Evolutionary conservation across 1,140 invertebrate species (phyloP).

Genomic region (Anastatus disparis): DNA sequence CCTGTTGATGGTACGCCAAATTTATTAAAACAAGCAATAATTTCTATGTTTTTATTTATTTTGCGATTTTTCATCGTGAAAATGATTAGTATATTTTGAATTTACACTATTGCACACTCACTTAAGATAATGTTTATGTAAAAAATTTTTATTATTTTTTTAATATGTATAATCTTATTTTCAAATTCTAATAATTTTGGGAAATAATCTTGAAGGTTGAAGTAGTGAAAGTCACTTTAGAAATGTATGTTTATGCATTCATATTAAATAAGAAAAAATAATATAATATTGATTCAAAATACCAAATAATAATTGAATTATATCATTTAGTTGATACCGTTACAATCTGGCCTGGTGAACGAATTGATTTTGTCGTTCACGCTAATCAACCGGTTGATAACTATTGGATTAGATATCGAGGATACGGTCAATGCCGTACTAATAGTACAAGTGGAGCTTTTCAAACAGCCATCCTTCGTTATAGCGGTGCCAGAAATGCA

Average conservation of each 20-base stretch:
- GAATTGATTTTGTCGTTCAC: constrained; percentile 67
- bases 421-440: constrained; percentile 84
- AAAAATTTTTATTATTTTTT: too few relatives aligned
- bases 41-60: constrained; percentile 6
- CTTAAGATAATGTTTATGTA: too few relatives aligned
- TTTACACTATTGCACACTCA: too few relatives aligned
- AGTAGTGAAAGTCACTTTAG: too few relatives aligned
- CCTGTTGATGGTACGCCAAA: constrained; percentile 74
- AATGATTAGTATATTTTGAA: not conserved
- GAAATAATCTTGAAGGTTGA: too few relatives aligned
- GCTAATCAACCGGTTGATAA: constrained; percentile 56
- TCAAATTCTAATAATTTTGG: too few relatives aligned
- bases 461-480: constrained; percentile 66
- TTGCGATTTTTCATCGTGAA: constrained; percentile 39
- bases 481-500: constrained; percentile 53
- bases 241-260: too few relatives aligned
- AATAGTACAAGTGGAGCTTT: constrained; percentile 69
- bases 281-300: too few relatives aligned
- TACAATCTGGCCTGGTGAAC: constrained; percentile 61
- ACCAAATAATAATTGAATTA: too few relatives aligned
- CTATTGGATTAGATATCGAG: constrained; percentile 68
- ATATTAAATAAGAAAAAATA: too few relatives aligned
- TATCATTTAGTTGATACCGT: constrained; percentile 45
- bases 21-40: constrained; percentile 8
- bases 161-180: too few relatives aligned